These are phyloP conservation scores for Leptinotarsa peninsularis DNA, from an alignment of 2,888 invertebrate genomes.

Conservation along the genomic window DNA sequence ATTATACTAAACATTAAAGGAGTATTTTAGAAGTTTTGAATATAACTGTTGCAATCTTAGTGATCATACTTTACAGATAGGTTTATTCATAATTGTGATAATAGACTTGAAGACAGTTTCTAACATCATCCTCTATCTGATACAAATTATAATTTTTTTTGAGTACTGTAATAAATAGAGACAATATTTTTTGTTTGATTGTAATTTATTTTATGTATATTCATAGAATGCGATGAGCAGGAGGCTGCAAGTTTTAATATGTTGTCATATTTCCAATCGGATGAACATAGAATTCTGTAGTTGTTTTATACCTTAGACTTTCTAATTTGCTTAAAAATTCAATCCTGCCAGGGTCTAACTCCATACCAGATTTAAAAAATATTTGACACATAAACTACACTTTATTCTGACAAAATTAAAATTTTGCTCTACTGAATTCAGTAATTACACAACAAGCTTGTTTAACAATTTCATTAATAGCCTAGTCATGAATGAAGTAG, in stretches of 20 bases:
- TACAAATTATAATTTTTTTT: constrained; percentile 47
- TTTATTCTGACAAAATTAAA: constrained; percentile 10
- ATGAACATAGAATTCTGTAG: constrained; percentile 20
- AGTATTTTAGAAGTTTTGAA: constrained; percentile 9
- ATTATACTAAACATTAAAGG: constrained; percentile 36
- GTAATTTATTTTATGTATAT: constrained; percentile 19
- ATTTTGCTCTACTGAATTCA: constrained; percentile 24
- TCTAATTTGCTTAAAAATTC: constrained; percentile 8
- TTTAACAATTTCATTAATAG: constrained; percentile 16
- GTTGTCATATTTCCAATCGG: neutral
- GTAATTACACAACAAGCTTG: constrained; percentile 5
- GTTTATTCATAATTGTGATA: constrained; percentile 47
- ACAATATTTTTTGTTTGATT: constrained; percentile 44
- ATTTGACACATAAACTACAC: constrained; percentile 32
- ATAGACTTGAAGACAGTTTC: constrained; percentile 46
- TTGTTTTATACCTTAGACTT: constrained; percentile 3
- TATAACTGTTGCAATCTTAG: constrained; percentile 28
- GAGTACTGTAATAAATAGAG: constrained; percentile 25
- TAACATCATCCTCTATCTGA: constrained; percentile 35
- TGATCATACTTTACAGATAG: constrained; percentile 43
- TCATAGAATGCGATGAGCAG: constrained; percentile 33
- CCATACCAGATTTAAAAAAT: constrained; percentile 15
- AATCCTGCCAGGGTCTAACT: constrained; percentile 19
- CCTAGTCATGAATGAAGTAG: constrained; percentile 2
- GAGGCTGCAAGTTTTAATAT: constrained; percentile 32